Evolutionary conservation across 1,140 invertebrate species (phyloP), one percentile per base, ranked within the genome.

Genomic region (Chironomus striatipennis): DNA sequence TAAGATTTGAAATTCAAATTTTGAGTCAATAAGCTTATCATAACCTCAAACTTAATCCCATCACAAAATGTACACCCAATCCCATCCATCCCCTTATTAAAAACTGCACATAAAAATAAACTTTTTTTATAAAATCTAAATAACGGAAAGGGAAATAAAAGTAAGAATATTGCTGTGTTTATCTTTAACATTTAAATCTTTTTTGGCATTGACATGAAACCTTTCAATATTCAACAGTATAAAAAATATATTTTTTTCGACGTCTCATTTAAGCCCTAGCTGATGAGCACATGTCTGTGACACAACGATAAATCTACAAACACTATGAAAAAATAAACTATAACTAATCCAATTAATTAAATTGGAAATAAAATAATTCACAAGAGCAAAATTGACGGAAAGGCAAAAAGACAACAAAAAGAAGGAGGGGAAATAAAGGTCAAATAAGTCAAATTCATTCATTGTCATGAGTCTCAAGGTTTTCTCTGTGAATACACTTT

Each of bases 391-490:
- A 34, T 47, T 57, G 47, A n/a, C 8, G 47, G 5, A 15, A 57
- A 15, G n/a, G 12, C 5, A n/a, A 57, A n/a, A 15, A 70, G 65
- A 70, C 17, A 20, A 70, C 9, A 9, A 12, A 70, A 70, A n/a
- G n/a, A 67, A 67, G 6, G 6, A 21, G 17, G 20, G 17, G 20
- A 70, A 70, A 70, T 70, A 70, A 70, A 70, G 65, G 65, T 70
- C 17, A 17, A 70, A 70, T 70, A 70, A 70, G 65, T 70, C 65
- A 70, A 70, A 70, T 70, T 17, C 17, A 70, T 70, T 70, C 65
- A 70, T 70, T 70, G 65, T 70, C 65, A 70, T 70, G 65, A 70
- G 65, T 70, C 65, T 70, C 65, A 70, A 70, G 65, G 65, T 70
- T n/a, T n/a, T 70, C 20, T 21, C 17, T 70, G 24, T 34, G 24